These are phyloP conservation scores for Hippoglossus hippoglossus DNA, from an alignment of 2,797 vertebrate species.

Conservation along the genomic window DNA sequence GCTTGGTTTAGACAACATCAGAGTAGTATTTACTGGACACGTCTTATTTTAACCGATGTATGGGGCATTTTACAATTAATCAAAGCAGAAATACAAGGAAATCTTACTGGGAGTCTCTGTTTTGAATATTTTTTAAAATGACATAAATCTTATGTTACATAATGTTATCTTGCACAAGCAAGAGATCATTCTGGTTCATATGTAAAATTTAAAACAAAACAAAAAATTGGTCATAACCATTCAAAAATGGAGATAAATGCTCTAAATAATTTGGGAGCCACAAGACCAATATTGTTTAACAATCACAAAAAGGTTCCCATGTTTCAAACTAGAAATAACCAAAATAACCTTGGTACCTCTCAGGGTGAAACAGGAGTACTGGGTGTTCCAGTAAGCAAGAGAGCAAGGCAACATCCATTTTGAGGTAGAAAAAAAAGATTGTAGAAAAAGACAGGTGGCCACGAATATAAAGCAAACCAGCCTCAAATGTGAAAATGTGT, in stretches of 20 bases:
- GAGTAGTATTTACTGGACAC: not conserved
- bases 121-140: not conserved
- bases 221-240: constrained; percentile 22
- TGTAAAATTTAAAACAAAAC: not conserved
- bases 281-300: constrained; percentile 5
- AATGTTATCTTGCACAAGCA: not conserved
- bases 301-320: constrained; percentile 49
- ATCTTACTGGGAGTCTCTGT: not conserved
- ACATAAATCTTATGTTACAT: not conserved
- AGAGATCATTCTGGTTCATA: not conserved
- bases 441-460: not conserved
- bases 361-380: constrained; percentile 55
- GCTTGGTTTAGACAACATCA: constrained; percentile 20
- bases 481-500: not conserved
- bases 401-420: constrained; percentile 7
- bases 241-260: constrained; percentile 30
- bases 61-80: not conserved
- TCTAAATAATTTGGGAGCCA: constrained; percentile 29
- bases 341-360: constrained; percentile 65
- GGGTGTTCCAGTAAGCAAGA: constrained; percentile 4
- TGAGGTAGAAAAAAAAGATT: not conserved
- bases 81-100: not conserved
- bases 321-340: constrained; percentile 40
- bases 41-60: not conserved
- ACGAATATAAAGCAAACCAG: constrained; percentile 6